Evolutionary conservation across 2,797 vertebrate species (phyloP).

Genomic region (Cossypha polioptera): DNA sequence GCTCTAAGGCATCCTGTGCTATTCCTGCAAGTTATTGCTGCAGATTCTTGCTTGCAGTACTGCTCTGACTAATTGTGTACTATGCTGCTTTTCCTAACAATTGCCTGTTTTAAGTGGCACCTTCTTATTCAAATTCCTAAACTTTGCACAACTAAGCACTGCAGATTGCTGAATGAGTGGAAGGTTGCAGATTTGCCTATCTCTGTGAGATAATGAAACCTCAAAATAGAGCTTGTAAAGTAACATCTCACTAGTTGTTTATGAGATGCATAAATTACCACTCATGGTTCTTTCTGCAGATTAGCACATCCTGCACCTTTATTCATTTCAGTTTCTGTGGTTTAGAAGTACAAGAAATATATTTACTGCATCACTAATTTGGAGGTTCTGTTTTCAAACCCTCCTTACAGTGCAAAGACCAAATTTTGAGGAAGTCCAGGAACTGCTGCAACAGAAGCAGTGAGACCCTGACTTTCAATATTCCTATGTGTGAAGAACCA

Average conservation of each 20-base stretch:
- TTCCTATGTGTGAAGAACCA: neutral
- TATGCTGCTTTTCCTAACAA: neutral
- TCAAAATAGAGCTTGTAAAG: conserved; percentile 45
- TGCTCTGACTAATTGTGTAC: neutral
- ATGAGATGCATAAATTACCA: conserved; percentile 59
- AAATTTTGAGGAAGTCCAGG: neutral
- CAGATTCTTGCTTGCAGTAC: neutral
- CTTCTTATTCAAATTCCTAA: neutral
- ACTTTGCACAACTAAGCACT: neutral
- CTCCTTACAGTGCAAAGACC: neutral
- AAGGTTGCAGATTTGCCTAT: conserved; percentile 38
- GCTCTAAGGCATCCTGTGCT: neutral
- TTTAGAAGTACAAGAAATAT: neutral
- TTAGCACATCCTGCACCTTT: neutral
- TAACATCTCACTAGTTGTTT: conserved; percentile 6
- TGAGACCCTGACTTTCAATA: neutral
- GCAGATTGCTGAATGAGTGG: conserved; percentile 35
- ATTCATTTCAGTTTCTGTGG: neutral
- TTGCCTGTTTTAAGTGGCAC: neutral
- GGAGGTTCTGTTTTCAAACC: neutral
- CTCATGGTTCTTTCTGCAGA: conserved; percentile 5
- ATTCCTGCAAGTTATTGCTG: neutral
- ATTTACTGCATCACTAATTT: neutral
- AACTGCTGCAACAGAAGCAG: neutral
- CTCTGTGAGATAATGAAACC: conserved; percentile 39